phyloP scores from a whole-genome alignment of 1,140 invertebrate genomes.

The Habropoda laboriosa region DNA sequence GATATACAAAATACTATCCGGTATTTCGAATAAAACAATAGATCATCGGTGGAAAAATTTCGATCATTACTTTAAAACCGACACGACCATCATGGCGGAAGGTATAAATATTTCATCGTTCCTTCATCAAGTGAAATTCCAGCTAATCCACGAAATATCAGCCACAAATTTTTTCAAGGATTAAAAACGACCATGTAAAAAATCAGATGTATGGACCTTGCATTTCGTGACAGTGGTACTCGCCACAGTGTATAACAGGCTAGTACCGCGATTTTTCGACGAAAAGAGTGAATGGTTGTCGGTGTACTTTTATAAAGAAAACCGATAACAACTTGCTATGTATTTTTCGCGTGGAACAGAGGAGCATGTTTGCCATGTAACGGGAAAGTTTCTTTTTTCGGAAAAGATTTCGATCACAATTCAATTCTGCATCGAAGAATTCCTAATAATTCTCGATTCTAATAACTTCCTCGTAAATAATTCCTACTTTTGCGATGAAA shows the following conservation, averaged over 20 bases:
- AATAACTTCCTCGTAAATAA: too few species aligned
- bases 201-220: background rate
- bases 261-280: too few species aligned
- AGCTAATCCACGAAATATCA: background rate
- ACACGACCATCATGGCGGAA: background rate
- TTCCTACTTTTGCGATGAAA: too few species aligned
- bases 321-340: too few species aligned
- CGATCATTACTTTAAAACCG: background rate
- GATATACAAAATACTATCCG: background rate
- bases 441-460: too few species aligned
- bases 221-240: background rate
- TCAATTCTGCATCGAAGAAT: too few species aligned
- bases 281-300: too few species aligned
- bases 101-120: slow-evolving; percentile 1
- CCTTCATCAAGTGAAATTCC: background rate
- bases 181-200: background rate
- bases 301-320: too few species aligned
- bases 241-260: background rate
- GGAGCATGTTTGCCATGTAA: too few species aligned
- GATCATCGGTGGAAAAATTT: background rate
- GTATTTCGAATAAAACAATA: slow-evolving; percentile 6
- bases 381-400: too few species aligned
- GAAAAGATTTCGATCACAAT: too few species aligned
- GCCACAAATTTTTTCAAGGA: background rate
- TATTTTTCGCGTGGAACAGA: too few species aligned